Evolutionary conservation across 2,797 vertebrate genomes (phyloP).

Genomic region (Anas capensis): DNA sequence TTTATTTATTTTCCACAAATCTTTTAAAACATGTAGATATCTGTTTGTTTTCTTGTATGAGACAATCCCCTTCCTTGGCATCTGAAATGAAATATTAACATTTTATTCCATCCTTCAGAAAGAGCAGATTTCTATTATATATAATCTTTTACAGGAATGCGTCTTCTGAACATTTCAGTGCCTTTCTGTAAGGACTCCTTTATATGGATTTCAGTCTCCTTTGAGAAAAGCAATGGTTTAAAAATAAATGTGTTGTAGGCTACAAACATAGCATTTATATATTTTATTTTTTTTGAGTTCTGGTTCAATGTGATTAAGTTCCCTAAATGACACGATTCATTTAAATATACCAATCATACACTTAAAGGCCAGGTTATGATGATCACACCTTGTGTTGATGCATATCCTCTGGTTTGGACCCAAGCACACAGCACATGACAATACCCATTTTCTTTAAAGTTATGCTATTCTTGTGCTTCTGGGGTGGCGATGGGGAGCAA

Average conservation of each 20-base stretch:
- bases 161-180: background rate
- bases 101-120: background rate
- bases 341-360: background rate
- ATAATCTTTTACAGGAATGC: background rate
- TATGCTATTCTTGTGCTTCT: rapidly evolving
- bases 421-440: background rate
- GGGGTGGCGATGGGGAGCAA: rapidly evolving
- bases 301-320: background rate
- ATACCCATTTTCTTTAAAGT: rapidly evolving
- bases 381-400: background rate
- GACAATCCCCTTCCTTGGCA: background rate
- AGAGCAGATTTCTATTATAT: background rate
- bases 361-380: background rate
- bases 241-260: background rate
- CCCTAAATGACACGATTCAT: rapidly evolving
- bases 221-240: background rate
- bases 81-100: background rate
- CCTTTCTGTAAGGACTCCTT: background rate
- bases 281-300: too few species aligned
- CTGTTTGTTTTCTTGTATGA: too few species aligned
- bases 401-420: background rate
- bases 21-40: background rate
- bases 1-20: background rate
- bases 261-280: too few species aligned
- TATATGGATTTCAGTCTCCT: background rate